Evolutionary conservation across 1,140 invertebrate genomes (phyloP), one percentile per base, ranked within the genome.

Genomic region (Stegodyphus mimosarum): DNA sequence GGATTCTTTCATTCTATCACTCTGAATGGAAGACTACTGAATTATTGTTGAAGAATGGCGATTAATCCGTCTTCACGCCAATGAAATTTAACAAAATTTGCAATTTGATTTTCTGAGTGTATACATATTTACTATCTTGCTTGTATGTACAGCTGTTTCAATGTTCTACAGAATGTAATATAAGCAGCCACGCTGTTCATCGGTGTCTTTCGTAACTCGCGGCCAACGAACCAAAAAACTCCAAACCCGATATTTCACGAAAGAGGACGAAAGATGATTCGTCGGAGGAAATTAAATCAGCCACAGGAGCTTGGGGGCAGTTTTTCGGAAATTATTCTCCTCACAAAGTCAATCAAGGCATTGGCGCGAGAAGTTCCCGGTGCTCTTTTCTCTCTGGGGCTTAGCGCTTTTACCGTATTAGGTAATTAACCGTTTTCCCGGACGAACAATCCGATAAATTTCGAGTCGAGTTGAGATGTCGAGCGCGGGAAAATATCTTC

Each of bases 271-370:
- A 33, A 3, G 33, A 1, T 33, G 33, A 33, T 33, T 33, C 33
- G 33, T 33, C 33, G 33, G 33, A 83, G 50, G 73, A 83, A 83
- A 83, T 81, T 81, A 75, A 83, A 83, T 83, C 81, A 74, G 72
- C 81, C 63, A 70, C 52, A 51, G 7, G 60, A 63, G 72, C 71
- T 74, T 48, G 71, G 9, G 72, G 81, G 71, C 63, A 69, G 72
- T 83, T 74, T 83, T 76, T 75, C 72, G 18, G 72, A 75, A 75
- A 75, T 67, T 69, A 83, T 83, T 33, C 33, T 51, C 78, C 55
- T 17, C 81, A 75, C 71, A 83, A 83, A 83, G 81, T 83, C 81
- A 83, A 83, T 83, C 81, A 83, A 75, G 60, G 70, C 79, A 83
- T 74, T 83, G 81, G 81, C 81, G 81, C 81, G 81, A 83, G 75